Evolutionary conservation across 2,113 vertebrate genomes (phyloP), one percentile per base, ranked within the genome.

Genomic region (Triplophysa siluroides): DNA sequence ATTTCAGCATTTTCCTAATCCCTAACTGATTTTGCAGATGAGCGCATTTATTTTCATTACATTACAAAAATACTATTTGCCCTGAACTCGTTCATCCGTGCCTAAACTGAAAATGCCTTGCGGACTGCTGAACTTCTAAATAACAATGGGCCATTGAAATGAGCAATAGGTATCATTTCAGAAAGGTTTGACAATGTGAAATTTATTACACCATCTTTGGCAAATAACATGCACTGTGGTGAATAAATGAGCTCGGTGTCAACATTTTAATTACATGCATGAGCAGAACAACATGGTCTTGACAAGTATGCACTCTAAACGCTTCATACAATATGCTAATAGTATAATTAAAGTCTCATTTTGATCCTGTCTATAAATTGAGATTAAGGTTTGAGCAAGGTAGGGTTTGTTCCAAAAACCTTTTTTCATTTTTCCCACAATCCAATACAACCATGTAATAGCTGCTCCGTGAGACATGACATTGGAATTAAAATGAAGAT

Each of bases 11-110:
- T 86, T 88, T 78, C 56, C 77, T 88, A 89, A 87, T 88, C 79
- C 81, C 76, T 87, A 86, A 88, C 74, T 87, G 86, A 91, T 92
- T 89, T 90, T 80, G 90, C 83, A 85, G 85, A 82, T 87, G 87
- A 88, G 76, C 66, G 82, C 76, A 85, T 83, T 86, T 58, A 87
- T 88, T 85, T 86, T 81, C 68, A 81, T 88, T 68, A 76, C 64
- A 87, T 85, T 85, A 85, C 50, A 76, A 83, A 78, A 77, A 60
- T 38, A 38, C 14, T 16, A 82, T 87, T 69, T 84, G 82, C 14
- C 56, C 12, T 38, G 72, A 47, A 23, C 29, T 33, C 33, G 84
- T 60, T 85, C 4, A 66, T 81, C 76, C 71, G 73, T 84, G 81
- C 64, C 72, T 33, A 21, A 83, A 77, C 87, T 88, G 84, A 86